Evolutionary conservation across 2,113 vertebrate species (phyloP), one percentile per base, ranked within the genome.

Genomic region (Gambusia holbrooki): DNA sequence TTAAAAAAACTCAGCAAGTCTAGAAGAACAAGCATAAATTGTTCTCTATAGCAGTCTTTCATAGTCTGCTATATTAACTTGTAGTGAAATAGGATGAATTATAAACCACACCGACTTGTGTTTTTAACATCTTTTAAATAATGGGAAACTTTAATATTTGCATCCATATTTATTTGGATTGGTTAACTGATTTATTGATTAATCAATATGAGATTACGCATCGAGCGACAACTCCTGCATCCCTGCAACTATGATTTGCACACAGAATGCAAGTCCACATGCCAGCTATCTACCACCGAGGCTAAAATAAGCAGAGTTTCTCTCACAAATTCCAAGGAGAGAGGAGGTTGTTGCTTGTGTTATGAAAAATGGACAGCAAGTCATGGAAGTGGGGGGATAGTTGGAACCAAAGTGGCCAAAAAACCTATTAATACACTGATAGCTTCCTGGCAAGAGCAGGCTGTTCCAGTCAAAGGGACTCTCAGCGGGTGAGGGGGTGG

Each of bases 371-470:
- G 67, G 62, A 81, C 80, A 77, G 66, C 14, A 13, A 66, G 35
- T 37, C 27, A n/a, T 35, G 35, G 11, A 27, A 27, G 28, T 8
- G 15, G 62, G 35, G 54, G 40, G 80, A 86, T 72, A 86, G 58
- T 65, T 81, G 81, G 71, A 83, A 84, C 84, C 68, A 82, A 88
- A 89, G 85, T 74, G 82, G 84, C 86, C 85, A 87, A 81, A 85
- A 80, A 70, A 83, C 76, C 90, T 92, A 92, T 92, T 91, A 89
- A 93, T 93, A 93, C 66, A 75, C 80, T 60, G 79, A 90, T 85
- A 83, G 81, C 84, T 80, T 83, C 80, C 80, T 86, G 84, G 89
- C 81, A 70, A 84, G 88, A 83, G 85, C 87, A 90, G 73, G 32
- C 80, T 90, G 87, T 90, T 87, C 88, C 75, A 85, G 79, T 75